These are phyloP conservation scores for Eristalinus aeneus DNA, from an alignment of 2,888 invertebrate species.

Conservation along the genomic window DNA sequence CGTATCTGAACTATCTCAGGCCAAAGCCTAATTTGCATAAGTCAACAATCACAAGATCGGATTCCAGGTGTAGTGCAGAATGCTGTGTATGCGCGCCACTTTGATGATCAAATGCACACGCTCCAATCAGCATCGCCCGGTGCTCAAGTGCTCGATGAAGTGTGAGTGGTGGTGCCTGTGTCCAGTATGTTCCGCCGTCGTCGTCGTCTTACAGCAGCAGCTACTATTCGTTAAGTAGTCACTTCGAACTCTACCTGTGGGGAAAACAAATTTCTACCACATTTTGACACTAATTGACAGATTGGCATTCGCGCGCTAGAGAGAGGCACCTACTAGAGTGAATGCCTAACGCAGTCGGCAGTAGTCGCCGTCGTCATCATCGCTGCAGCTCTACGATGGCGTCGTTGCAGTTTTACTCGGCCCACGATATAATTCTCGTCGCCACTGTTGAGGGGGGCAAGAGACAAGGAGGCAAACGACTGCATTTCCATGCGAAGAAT, in stretches of 20 bases:
- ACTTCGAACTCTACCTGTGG: conserved; percentile 47
- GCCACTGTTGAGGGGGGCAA: neutral
- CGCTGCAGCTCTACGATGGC: too few species aligned
- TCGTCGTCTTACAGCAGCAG: conserved; percentile 11
- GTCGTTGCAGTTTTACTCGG: too few species aligned
- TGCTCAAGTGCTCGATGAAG: neutral
- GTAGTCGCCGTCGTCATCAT: conserved; percentile 51
- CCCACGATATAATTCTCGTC: neutral
- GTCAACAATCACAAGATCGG: conserved; percentile 60
- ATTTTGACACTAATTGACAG: conserved; percentile 70
- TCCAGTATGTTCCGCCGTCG: neutral
- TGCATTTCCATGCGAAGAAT: conserved; percentile 54
- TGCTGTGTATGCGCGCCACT: conserved; percentile 64
- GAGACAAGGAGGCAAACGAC: too few species aligned
- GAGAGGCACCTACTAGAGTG: conserved; percentile 28
- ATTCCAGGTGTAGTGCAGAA: conserved; percentile 65
- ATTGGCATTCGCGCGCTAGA: conserved; percentile 58
- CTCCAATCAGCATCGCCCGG: neutral
- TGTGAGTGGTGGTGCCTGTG: neutral
- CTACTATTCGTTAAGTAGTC: conserved; percentile 45
- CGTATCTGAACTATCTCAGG: neutral
- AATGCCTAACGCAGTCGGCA: conserved; percentile 9
- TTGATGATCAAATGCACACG: conserved; percentile 29
- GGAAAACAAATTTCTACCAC: conserved; percentile 70
- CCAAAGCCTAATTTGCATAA: conserved; percentile 60